Conservation (phyloP, 2,797 vertebrate species). For the Phoxinus dragarum region DNA sequence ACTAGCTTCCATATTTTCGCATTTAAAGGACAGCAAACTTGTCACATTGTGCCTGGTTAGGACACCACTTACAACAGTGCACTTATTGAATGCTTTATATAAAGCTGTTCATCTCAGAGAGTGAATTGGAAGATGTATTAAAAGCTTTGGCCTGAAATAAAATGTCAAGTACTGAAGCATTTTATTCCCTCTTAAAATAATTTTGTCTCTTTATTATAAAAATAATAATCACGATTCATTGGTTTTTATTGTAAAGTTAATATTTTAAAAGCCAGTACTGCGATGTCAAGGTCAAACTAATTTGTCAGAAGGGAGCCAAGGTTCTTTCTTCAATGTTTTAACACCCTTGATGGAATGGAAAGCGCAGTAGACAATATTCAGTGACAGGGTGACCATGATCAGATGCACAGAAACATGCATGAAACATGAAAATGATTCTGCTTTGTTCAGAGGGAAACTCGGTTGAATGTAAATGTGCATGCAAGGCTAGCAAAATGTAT, state of each 20-base stretch:
- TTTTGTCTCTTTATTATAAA: slow-evolving; percentile 43
- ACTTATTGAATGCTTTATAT: slow-evolving; percentile 21
- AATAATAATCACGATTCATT: slow-evolving; percentile 56
- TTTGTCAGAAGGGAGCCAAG: slow-evolving; percentile 32
- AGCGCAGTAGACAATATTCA: slow-evolving; percentile 17
- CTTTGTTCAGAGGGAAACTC: slow-evolving; percentile 33
- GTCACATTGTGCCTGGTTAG: neutral
- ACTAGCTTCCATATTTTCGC: neutral
- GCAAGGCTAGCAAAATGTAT: slow-evolving; percentile 18
- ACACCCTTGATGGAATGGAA: slow-evolving; percentile 58
- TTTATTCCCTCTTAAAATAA: slow-evolving; percentile 46
- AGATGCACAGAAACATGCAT: slow-evolving; percentile 49
- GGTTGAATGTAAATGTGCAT: slow-evolving; percentile 39
- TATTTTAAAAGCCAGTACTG: slow-evolving; percentile 60
- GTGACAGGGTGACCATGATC: slow-evolving; percentile 4
- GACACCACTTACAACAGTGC: neutral
- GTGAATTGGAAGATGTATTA: slow-evolving; percentile 21
- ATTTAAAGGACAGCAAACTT: neutral
- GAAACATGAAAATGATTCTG: slow-evolving; percentile 33
- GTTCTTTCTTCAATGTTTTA: slow-evolving; percentile 38
- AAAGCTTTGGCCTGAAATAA: neutral
- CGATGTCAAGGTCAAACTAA: slow-evolving; percentile 53
- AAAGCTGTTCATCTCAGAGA: slow-evolving; percentile 7
- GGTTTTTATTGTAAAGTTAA: slow-evolving; percentile 53
- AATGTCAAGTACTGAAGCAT: slow-evolving; percentile 8